Percentiles rank a stretch among this genome's conserved stretches.
These are phyloP conservation scores for Leuciscus waleckii DNA, from an alignment of 2,797 vertebrate species.

Conservation along the genomic window DNA sequence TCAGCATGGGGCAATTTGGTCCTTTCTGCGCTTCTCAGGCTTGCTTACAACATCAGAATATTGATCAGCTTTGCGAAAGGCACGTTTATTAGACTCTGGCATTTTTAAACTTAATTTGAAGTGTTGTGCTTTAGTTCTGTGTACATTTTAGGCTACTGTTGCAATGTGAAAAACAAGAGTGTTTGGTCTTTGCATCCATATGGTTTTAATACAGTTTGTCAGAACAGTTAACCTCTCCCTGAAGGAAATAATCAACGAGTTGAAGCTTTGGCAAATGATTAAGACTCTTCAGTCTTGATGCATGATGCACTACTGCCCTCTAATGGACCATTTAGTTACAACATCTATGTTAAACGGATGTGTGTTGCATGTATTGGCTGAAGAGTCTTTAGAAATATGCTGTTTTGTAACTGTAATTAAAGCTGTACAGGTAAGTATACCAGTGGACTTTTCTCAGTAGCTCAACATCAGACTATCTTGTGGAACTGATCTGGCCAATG, in stretches of 20 bases:
- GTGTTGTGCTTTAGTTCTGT: constrained; percentile 8
- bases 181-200: constrained; percentile 27
- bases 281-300: neutral
- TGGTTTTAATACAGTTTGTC: neutral
- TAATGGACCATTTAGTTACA: constrained; percentile 3
- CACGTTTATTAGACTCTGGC: constrained; percentile 6
- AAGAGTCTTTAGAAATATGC: neutral
- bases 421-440: neutral
- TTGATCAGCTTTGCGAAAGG: constrained; percentile 33
- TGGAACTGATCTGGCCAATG: neutral
- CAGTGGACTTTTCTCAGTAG: too few species aligned
- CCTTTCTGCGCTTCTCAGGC: constrained; percentile 17
- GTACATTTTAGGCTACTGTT: neutral
- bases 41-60: constrained; percentile 28
- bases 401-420: neutral
- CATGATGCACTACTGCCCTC: constrained; percentile 32
- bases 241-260: constrained; percentile 1
- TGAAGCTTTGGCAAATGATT: constrained; percentile 1
- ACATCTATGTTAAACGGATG: neutral
- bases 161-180: neutral
- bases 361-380: neutral
- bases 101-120: neutral
- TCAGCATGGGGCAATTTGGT: constrained; percentile 37
- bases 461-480: too few species aligned
- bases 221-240: constrained; percentile 34